Evolutionary conservation across 2,888 invertebrate species (phyloP).

Genomic region (Megastigmus dorsalis): DNA sequence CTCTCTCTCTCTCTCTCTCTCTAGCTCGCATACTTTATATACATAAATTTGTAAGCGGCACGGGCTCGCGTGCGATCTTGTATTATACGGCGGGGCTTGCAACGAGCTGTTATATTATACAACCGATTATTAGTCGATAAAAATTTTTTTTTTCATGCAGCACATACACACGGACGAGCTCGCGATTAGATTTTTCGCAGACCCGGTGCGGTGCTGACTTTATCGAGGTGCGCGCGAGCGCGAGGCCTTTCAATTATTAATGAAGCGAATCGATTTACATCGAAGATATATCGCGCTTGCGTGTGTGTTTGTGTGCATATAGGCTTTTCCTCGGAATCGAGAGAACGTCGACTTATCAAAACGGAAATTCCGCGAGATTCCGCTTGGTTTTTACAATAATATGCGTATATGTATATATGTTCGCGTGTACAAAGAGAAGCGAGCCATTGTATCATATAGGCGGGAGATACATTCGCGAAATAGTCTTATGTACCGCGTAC

Average conservation of each 20-base stretch:
- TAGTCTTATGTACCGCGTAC: slow-evolving; percentile 29
- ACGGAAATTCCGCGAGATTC: slow-evolving; percentile 16
- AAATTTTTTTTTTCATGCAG: not conserved
- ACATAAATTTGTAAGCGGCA: slow-evolving; percentile 31
- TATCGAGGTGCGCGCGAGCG: slow-evolving; percentile 1
- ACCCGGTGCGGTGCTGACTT: slow-evolving; percentile 17
- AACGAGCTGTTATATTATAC: no score
- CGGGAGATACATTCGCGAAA: slow-evolving; percentile 25
- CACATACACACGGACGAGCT: no score
- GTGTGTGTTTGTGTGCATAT: no score
- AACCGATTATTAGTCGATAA: slow-evolving; percentile 32
- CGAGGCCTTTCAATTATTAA: slow-evolving; percentile 42
- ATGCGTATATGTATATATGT: no score
- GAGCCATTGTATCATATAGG: slow-evolving; percentile 1
- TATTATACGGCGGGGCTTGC: not conserved
- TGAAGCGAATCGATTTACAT: slow-evolving; percentile 43
- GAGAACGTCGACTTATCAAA: no score
- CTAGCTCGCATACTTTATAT: slow-evolving; percentile 2
- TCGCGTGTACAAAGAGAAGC: not conserved
- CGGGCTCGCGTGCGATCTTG: slow-evolving; percentile 2
- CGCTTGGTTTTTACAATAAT: no score
- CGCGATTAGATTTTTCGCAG: slow-evolving; percentile 19
- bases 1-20: no score
- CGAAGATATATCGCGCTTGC: slow-evolving; percentile 2
- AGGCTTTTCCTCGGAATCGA: no score